Base-by-base conservation (phyloP, 2,888 invertebrate species). In the Campaea margaritaria region DNA sequence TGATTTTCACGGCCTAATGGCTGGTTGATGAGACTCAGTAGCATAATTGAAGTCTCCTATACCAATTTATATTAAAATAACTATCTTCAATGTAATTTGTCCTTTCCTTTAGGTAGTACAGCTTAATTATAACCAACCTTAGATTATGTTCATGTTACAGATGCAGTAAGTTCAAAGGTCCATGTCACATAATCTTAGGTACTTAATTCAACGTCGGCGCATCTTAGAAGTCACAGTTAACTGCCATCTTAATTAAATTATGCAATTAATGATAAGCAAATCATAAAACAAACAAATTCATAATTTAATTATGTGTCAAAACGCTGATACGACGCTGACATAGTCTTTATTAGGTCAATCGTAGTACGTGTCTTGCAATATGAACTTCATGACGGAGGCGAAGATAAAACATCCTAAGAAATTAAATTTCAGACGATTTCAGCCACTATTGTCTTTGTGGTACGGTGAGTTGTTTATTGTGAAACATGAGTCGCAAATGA, bases 301-400 rank as follows among this genome's bases (percentile, higher is more conserved):
- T 73, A 80, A 80, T 78, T 85, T 76, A 78, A 78, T 76, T 75
- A 79, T 73, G 66, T 82, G 78, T 86, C 75, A 75, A 78, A 83
- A 80, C 75, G 82, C 80, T 84, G 84, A 86, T 86, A 81, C 63
- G 78, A 73, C 73, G 73, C 67, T 78, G 75, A 75, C 74, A 70
- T 72, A 70, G 70, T 73, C 70, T 71, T 82, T 85, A 86, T 81
- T 88, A 70, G 89, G 87, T 86, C 88, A 84, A 70, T 73, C 77
- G 73, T 74, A 76, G 73, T 72, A 72, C 74, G 73, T 76, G 75
- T 81, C 67, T 68, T 80, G 84, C 78, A 82, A 86, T 79, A 69
- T 76, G 82, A 85, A 81, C 81, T 79, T 75, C 75, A 75, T 27
- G 28, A 38, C 46, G 36, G 14, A 27, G 46, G 11, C n/a, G 16